Evolutionary conservation across 2,113 vertebrate species (phyloP), one percentile per base, ranked within the genome.

Genomic region (Hepsetus odoe): DNA sequence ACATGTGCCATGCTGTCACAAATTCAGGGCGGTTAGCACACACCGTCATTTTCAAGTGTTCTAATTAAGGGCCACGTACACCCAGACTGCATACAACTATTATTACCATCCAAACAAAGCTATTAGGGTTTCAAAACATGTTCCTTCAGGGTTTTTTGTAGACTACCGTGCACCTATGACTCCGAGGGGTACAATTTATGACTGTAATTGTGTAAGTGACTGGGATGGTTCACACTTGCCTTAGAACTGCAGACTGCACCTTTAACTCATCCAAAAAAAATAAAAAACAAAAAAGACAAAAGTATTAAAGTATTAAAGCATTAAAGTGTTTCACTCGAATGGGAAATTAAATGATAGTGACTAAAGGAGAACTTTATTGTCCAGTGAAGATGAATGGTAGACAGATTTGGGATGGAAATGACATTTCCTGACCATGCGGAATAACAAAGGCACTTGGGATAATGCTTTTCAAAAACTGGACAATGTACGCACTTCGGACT

Each of bases 371-470:
- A 70, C 77, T 72, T 58, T 74, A 80, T 77, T 80, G 53, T 85
- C 67, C 65, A 56, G 49, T 58, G 66, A 77, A 66, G 75, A 71
- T 22, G 71, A 74, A 72, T 64, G 59, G 55, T 72, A 72, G 49
- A 69, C 68, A 70, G 77, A 78, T 72, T 77, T 68, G 35, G 46
- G 74, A 66, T 72, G 80, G 79, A 77, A 85, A 82, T 78, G 61
- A 85, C 69, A 85, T 87, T 87, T 83, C 82, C 85, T 85, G 76
- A 68, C 49, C 69, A 35, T 58, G 62, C 58, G 69, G 16, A 74
- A 69, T 44, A 83, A 74, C 44, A 66, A 80, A 79, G 66, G 70
- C 46, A 62, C 33, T 26, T 33, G 40, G 72, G 69, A 72, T 75
- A 76, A 78, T 59, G 38, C 64, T 46, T 80, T 80, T 73, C 24